These are phyloP conservation scores for Neoaliturus tenellus DNA, from an alignment of 2,888 invertebrate genomes.

Conservation along the genomic window DNA sequence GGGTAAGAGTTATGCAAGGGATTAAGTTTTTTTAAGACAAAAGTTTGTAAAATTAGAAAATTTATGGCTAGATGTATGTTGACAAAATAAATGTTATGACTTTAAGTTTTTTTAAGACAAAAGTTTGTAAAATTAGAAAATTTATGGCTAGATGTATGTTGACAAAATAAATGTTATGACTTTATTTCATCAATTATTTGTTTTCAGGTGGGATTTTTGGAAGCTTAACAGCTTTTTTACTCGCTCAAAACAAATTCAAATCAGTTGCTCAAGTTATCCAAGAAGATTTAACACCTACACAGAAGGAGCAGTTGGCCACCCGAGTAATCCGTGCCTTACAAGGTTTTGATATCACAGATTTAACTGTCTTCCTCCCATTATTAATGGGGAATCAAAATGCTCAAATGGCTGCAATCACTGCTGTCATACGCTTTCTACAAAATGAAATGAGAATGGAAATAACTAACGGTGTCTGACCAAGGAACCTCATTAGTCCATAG, in stretches of 20 bases:
- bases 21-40: no score
- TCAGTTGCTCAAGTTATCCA: slow-evolving; percentile 41
- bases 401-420: slow-evolving; percentile 30
- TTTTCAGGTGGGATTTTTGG: slow-evolving; percentile 42
- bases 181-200: no score
- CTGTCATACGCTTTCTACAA: neutral
- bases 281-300: neutral
- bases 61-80: no score
- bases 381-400: slow-evolving; percentile 22
- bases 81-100: no score
- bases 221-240: slow-evolving; percentile 9
- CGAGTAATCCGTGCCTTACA: neutral
- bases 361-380: slow-evolving; percentile 31
- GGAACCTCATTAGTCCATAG: no score
- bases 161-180: no score
- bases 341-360: slow-evolving; percentile 41
- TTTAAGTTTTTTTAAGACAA: no score
- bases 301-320: neutral
- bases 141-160: no score
- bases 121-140: no score
- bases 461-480: neutral
- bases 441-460: slow-evolving; percentile 35
- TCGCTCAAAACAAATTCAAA: slow-evolving; percentile 36
- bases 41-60: no score
- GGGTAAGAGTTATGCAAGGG: no score